Conservation (phyloP, 2,888 invertebrate species). For the Cerceris ruficornis region DNA sequence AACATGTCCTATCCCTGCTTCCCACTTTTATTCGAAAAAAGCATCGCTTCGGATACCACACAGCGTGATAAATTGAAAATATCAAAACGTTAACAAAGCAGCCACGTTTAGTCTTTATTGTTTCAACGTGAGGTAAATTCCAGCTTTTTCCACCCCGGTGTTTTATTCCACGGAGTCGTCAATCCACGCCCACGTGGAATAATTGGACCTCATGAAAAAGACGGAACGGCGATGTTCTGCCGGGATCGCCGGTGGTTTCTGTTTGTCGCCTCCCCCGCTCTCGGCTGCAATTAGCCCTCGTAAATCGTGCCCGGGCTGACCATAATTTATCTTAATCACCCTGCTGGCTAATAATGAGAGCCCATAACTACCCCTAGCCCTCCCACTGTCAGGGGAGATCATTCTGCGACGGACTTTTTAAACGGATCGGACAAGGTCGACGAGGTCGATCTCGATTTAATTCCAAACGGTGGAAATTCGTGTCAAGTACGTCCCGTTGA, state of each 20-base stretch:
- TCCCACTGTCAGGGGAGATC: constrained; percentile 8
- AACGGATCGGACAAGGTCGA: constrained; percentile 47
- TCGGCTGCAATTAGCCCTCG: constrained; percentile 71
- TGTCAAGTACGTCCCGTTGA: constrained; percentile 10
- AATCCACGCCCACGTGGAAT: constrained; percentile 67
- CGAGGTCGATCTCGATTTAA: constrained; percentile 26
- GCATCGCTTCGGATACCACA: too few relatives aligned
- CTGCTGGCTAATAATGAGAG: constrained; percentile 45
- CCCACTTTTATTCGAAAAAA: too few relatives aligned
- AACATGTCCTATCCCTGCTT: too few relatives aligned
- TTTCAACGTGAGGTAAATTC: too few relatives aligned
- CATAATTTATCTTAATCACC: constrained; percentile 69
- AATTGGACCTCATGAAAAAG: constrained; percentile 64
- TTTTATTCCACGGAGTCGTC: constrained; percentile 67
- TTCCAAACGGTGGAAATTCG: constrained; percentile 1
- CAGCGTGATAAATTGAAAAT: too few relatives aligned
- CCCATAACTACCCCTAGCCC: constrained; percentile 40
- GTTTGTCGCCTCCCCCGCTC: constrained; percentile 58
- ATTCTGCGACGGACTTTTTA: background rate
- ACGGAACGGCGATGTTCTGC: constrained; percentile 42
- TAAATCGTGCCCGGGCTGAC: constrained; percentile 66
- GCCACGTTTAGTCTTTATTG: too few relatives aligned
- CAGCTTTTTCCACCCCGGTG: constrained; percentile 38
- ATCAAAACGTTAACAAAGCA: too few relatives aligned
- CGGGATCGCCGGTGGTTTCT: constrained; percentile 39